phyloP scores from a whole-genome alignment of 1,140 invertebrate species.

The Meteorus sp. region DNA sequence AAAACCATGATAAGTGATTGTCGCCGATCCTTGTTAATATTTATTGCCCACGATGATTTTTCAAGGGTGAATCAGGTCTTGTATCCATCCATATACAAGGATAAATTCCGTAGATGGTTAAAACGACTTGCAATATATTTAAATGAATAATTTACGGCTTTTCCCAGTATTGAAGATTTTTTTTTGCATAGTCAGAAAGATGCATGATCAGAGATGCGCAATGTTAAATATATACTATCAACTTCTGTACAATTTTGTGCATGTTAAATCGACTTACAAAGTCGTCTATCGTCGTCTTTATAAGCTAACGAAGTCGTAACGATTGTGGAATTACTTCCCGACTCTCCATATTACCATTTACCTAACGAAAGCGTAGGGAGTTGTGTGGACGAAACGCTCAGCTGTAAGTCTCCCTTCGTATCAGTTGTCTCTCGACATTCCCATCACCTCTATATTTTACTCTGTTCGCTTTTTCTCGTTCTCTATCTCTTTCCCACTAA shows the following conservation, averaged over 20 bases:
- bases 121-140: no score
- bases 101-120: neutral
- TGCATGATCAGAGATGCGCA: no score
- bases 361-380: neutral
- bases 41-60: neutral
- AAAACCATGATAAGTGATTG: conserved; percentile 12
- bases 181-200: no score
- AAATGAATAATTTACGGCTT: no score
- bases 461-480: no score
- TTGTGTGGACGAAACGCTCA: neutral
- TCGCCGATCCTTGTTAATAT: conserved; percentile 18
- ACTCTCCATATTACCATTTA: conserved; percentile 11
- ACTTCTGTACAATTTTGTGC: no score
- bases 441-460: no score
- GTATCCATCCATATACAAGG: neutral
- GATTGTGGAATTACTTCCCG: conserved; percentile 1
- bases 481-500: no score
- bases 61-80: conserved; percentile 35
- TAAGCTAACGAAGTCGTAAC: conserved; percentile 6
- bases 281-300: neutral
- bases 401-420: no score
- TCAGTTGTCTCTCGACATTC: no score
- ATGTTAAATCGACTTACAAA: neutral
- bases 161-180: no score
- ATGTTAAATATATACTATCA: no score